Percentiles rank a stretch among this genome's conserved stretches.
Conservation (phyloP, 2,113 vertebrate species). For the Triplophysa rosa region DNA sequence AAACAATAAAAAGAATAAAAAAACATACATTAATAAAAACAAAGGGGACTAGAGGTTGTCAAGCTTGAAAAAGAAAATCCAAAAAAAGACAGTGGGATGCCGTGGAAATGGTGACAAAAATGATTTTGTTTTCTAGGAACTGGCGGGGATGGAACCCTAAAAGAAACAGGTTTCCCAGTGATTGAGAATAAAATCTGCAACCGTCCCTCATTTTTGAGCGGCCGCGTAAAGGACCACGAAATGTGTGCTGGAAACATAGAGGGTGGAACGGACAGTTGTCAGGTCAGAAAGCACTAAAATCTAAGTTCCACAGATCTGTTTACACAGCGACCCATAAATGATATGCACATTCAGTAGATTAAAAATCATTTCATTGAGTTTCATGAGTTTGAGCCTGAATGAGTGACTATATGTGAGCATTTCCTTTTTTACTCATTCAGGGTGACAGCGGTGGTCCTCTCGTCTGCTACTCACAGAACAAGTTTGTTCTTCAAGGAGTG, state of each 20-base stretch:
- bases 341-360: neutral
- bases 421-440: conserved; percentile 64
- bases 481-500: conserved; percentile 88
- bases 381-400: neutral
- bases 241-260: conserved; percentile 90
- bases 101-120: neutral
- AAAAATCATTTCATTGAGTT: neutral
- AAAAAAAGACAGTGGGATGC: too few relatives aligned
- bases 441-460: conserved; percentile 97
- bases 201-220: conserved; percentile 77
- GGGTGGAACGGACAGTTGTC: conserved; percentile 88
- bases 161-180: conserved; percentile 91
- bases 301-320: too few relatives aligned
- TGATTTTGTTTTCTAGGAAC: conserved; percentile 74
- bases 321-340: too few relatives aligned
- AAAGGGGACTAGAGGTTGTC: too few relatives aligned
- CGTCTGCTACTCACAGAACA: conserved; percentile 82
- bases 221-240: conserved; percentile 76
- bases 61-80: too few relatives aligned
- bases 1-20: too few relatives aligned
- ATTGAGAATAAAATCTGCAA: conserved; percentile 95
- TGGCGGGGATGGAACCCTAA: conserved; percentile 75
- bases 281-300: conserved; percentile 70
- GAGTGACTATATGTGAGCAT: neutral
- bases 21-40: too few relatives aligned